Base-by-base conservation (phyloP, 2,888 invertebrate genomes). In the Carcina quercana region DNA sequence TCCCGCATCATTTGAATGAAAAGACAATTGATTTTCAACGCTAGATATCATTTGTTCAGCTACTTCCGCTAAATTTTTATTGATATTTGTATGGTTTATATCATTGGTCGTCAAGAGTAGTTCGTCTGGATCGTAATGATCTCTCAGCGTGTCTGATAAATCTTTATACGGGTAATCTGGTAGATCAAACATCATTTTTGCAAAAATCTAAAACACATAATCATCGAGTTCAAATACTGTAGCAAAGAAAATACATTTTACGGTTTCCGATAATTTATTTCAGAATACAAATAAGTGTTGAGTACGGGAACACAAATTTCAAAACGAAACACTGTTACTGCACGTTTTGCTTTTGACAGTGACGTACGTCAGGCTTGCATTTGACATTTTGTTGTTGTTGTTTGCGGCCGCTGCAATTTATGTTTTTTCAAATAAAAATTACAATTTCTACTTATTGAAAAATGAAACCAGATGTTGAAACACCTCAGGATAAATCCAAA, bases 141-240 rank as follows among this genome's bases (percentile, higher is more conserved):
- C 76, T 35, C 50, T 42, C 21, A 69, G 40, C 13, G 56, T 53
- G 25, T 69, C 66, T 10, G 71, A 56, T 39, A 79, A 45, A 31
- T 80, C 80, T 49, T 71, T 80, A 38, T 70, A 82, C 0, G 80
- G 75, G 35, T 66, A 80, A 45, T 82, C 82, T n/a, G 78, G 74
- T 34, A 80, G 78, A 56, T 82, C 80, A 42, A 78, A 83, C 80
- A 83, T 82, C 73, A 74, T 78, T 33, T 38, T 55, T 53, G 35
- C n/a, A n/a, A 12, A 34, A 11, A 35, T 38, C 53, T 49, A 51
- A 31, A 52, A 50, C 33, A 40, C n/a, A n/a, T n/a, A n/a, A n/a
- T n/a, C n/a, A n/a, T n/a, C n/a, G n/a, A n/a, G n/a, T n/a, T n/a
- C n/a, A n/a, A n/a, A n/a, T n/a, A n/a, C n/a, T n/a, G n/a, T n/a